Percentiles rank a stretch among this genome's conserved stretches.
phyloP scores from a whole-genome alignment of 1,140 invertebrate species.

The Polypedilum pembai region DNA sequence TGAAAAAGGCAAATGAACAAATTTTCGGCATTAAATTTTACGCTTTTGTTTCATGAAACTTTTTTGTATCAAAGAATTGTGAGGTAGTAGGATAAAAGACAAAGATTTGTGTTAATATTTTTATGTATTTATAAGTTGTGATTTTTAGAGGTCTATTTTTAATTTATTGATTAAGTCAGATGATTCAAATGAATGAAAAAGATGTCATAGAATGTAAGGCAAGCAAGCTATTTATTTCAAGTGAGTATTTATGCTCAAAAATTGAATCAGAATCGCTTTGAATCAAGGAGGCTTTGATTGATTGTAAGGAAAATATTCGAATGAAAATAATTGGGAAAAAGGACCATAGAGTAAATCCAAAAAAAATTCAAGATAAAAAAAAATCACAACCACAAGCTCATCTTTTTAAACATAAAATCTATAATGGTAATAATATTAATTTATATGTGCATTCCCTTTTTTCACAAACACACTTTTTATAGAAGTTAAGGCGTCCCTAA shows the following conservation, averaged over 20 bases:
- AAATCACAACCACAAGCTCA: neutral
- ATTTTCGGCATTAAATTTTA: too few relatives aligned
- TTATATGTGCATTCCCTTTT: neutral
- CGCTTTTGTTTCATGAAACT: too few relatives aligned
- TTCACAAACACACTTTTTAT: neutral
- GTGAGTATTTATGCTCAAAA: neutral
- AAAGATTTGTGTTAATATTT: neutral
- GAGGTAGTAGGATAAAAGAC: too few relatives aligned
- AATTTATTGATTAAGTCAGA: neutral
- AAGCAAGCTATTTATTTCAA: neutral
- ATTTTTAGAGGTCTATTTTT: neutral
- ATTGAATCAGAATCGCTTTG: neutral
- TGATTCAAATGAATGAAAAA: neutral
- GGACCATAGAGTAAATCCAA: neutral
- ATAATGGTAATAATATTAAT: neutral
- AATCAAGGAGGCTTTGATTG: neutral
- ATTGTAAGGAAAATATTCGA: neutral
- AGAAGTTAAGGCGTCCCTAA: neutral
- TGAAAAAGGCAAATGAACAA: too few relatives aligned
- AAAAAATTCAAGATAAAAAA: neutral
- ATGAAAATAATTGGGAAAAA: neutral
- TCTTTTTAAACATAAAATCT: neutral
- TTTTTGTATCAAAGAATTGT: too few relatives aligned
- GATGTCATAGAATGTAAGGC: constrained; percentile 16
- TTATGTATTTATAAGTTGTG: constrained; percentile 12